Base-by-base conservation (phyloP, 2,113 vertebrate genomes). In the Channa argus region DNA sequence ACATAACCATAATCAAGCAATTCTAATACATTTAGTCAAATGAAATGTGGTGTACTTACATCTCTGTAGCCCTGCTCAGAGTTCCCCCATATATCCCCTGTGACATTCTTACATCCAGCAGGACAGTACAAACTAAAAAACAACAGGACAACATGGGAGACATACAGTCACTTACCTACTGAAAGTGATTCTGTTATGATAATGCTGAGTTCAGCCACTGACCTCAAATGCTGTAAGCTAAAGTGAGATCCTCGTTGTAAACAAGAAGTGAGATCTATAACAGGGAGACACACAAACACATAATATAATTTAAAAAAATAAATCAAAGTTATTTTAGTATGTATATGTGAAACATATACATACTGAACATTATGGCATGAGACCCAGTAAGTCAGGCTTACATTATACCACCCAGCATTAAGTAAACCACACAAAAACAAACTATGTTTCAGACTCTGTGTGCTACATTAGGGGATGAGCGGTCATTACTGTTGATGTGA, bases 71-170 rank as follows among this genome's bases (percentile, higher is more conserved):
- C 96, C 41, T 92, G 93, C 4, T 86, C 93, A 0, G 80, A 88
- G 83, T 93, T 95, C 65, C 96, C 96, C 95, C 95, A 96, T 71
- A 97, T 92, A 36, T 96, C 96, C n/a, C 96, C 96, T 0, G 89
- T 66, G 33, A 95, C 92, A 47, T 90, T 89, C 84, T 92, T 95
- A 86, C 96, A 97, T 71, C 96, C 96, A 0, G 94, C 96, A 0
- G 96, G 96, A 74, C 96, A 97, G 87, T 94, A 97, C 34, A 92
- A 84, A 4, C 96, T 97, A 90, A 38, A 85, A 86, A 55, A 70
- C 4, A 85, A 62, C 41, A 77, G 50, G 63, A 53, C 0, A 11
- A 43, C 6, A n/a, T 0, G 46, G 80, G 24, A 82, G 38, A 62
- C 49, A 74, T 46, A 33, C 6, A 46, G 9, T 33, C 2, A 15